These are phyloP conservation scores for Deroptyus accipitrinus DNA, from an alignment of 2,113 vertebrate genomes.

Conservation along the genomic window DNA sequence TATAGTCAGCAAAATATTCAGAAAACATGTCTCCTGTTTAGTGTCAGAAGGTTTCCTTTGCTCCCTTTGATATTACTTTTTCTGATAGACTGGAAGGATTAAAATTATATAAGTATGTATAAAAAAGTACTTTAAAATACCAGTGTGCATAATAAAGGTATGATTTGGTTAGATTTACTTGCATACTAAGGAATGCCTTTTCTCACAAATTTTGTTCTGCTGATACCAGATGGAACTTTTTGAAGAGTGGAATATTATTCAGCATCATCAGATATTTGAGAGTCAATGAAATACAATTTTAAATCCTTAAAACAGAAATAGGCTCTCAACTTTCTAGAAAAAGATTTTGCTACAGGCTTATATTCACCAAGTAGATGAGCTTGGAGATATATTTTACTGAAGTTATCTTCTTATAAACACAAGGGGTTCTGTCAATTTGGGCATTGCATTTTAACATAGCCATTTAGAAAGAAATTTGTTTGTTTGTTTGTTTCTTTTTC, in stretches of 20 bases:
- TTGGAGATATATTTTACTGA: neutral
- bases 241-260: neutral
- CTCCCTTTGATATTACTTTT: neutral
- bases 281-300: neutral
- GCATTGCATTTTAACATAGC: neutral
- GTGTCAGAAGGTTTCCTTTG: neutral
- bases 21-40: neutral
- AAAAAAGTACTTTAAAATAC: neutral
- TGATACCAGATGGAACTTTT: neutral
- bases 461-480: neutral
- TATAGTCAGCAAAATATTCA: neutral
- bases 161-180: neutral
- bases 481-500: neutral
- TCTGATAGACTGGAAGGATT: neutral
- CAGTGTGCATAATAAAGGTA: neutral
- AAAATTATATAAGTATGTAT: neutral
- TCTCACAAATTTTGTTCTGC: neutral
- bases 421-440: neutral
- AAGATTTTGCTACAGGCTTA: neutral
- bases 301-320: neutral
- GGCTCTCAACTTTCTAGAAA: neutral
- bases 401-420: neutral
- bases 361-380: neutral
- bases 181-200: neutral
- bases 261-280: neutral